Conservation (phyloP, 2,113 vertebrate species). For the Takifugu flavidus region DNA sequence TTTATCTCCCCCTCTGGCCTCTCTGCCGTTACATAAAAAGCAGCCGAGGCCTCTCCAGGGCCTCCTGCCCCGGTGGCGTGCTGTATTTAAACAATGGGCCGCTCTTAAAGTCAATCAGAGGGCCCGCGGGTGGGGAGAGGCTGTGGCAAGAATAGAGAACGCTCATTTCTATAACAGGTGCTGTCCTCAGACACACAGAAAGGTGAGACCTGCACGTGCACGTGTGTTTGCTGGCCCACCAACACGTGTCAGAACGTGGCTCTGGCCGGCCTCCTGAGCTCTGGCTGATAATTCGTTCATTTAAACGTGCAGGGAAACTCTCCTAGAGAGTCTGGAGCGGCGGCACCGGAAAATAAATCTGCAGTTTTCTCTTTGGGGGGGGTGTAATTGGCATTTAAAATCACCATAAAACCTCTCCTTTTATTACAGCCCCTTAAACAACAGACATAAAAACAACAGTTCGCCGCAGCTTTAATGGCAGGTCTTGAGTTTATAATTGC, state of each 20-base stretch:
- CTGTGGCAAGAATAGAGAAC: constrained; percentile 13
- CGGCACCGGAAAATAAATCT: constrained; percentile 55
- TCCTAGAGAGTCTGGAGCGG: constrained; percentile 25
- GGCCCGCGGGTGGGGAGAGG: constrained; percentile 12
- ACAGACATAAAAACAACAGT: constrained; percentile 60
- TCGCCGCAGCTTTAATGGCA: constrained; percentile 48
- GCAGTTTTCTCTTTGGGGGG: constrained; percentile 6
- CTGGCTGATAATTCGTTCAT: constrained; percentile 2
- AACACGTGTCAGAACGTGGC: constrained; percentile 1
- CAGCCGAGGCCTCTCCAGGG: constrained; percentile 6
- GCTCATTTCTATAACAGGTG: constrained; percentile 22
- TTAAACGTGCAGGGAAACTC: constrained; percentile 58
- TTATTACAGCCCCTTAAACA: constrained; percentile 68
- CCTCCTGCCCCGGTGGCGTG: constrained; percentile 3
- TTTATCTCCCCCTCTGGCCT: constrained; percentile 38
- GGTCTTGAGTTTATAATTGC: constrained; percentile 42
- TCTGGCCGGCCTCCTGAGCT: constrained; percentile 26
- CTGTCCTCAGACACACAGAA: constrained; percentile 5
- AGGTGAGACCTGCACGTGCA: not conserved
- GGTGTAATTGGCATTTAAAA: constrained; percentile 65
- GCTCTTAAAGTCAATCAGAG: constrained; percentile 45
- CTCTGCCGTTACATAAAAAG: constrained; percentile 34
- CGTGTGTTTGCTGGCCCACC: constrained; percentile 1
- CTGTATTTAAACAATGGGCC: constrained; percentile 12
- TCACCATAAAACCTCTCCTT: constrained; percentile 73